phyloP scores from a whole-genome alignment of 1,140 invertebrate species.

The Hypsibius dujardini region DNA sequence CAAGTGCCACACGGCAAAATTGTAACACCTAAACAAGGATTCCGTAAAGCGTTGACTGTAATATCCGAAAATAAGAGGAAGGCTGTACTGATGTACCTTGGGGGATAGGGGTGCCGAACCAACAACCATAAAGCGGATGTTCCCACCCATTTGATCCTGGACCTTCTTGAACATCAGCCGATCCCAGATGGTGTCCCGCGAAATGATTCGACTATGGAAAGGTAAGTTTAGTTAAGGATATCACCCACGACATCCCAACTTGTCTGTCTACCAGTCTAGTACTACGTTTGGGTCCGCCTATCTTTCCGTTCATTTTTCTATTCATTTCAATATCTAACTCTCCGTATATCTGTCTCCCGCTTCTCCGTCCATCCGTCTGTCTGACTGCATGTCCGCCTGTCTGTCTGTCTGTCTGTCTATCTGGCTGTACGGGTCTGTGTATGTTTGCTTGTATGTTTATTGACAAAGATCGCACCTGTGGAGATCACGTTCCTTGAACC shows the following conservation, averaged over 20 bases:
- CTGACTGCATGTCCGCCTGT: too few species aligned
- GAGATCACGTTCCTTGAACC: slow-evolving; percentile 19
- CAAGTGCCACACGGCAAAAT: neutral
- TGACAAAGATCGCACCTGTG: slow-evolving; percentile 21
- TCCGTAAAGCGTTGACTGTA: neutral
- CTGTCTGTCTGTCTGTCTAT: too few species aligned
- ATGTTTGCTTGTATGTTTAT: too few species aligned
- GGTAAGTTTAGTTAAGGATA: too few species aligned
- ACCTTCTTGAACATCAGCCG: slow-evolving; percentile 76
- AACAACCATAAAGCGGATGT: slow-evolving; percentile 72
- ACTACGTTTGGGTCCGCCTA: too few species aligned
- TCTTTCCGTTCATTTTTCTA: too few species aligned
- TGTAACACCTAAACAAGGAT: neutral
- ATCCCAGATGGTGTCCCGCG: slow-evolving; percentile 73
- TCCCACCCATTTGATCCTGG: slow-evolving; percentile 70
- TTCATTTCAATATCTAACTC: too few species aligned
- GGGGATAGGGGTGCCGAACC: slow-evolving; percentile 82
- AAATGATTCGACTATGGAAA: slow-evolving; percentile 51
- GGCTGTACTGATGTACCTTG: slow-evolving; percentile 47
- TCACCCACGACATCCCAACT: too few species aligned
- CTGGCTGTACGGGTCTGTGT: too few species aligned
- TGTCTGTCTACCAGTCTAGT: too few species aligned
- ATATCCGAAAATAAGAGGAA: neutral
- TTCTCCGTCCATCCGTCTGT: too few species aligned
- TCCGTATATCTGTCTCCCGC: too few species aligned